Evolutionary conservation across 2,797 vertebrate species (phyloP), one percentile per base, ranked within the genome.

Genomic region (Anniella stebbinsi): DNA sequence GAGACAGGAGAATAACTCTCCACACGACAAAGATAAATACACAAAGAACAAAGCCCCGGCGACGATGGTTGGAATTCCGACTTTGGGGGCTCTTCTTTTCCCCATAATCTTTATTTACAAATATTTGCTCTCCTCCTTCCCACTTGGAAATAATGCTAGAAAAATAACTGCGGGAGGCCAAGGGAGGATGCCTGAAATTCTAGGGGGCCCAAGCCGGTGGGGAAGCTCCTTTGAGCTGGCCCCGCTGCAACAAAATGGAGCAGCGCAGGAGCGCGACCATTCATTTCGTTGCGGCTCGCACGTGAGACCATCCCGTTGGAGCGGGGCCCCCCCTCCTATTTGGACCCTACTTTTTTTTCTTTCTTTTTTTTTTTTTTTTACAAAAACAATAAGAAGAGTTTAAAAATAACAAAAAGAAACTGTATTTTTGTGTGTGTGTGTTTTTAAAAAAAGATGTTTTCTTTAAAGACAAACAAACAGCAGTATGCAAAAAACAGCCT

Each of bases 31-130:
- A 86, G 90, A 87, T 88, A 91, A 81, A 86, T 86, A 88, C 82
- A 81, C 33, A 57, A 78, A 57, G 70, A 82, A 82, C 76, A 85
- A n/a, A 76, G 38, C 76, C 87, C 80, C 51, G 13, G 33, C 8
- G 10, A 72, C 28, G 63, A 38, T 21, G 85, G 72, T 83, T 54
- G 21, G 28, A n/a, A 69, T 76, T 86, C 89, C 89, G 54, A 4
- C n/a, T 25, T 87, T 38, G 7, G 23, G 85, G 60, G 36, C 17
- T 18, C 18, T 57, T 48, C n/a, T 60, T 66, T 77, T 38, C 36
- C 36, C 23, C n/a, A 33, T 67, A 54, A 76, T 87, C 70, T 90
- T 83, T 90, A 90, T 90, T 83, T 90, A 90, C 89, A 90, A 76
- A 87, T 77, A 38, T 77, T 51, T 66, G 81, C 54, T 75, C 80